Base-by-base conservation (phyloP, 2,797 vertebrate genomes). In the Euphonia xanthogaster region DNA sequence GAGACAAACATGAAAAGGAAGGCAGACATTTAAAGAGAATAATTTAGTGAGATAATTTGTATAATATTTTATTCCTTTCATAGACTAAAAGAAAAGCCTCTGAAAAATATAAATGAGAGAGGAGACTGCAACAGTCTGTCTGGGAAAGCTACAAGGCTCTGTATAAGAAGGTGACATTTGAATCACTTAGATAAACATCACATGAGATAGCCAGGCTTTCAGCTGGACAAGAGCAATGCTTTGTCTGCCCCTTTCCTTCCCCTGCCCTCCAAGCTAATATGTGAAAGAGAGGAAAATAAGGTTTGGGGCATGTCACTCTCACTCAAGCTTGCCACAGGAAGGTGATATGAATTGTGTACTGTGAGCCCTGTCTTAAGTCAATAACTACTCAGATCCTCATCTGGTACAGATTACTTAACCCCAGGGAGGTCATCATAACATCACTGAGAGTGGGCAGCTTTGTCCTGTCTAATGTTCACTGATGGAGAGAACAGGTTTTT, bases 1-100 rank as follows among this genome's bases (percentile, higher is more conserved):
- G 93, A 92, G 78, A 83, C 84, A 93, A 93, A 92, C 93, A 89
- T 92, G 93, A 96, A 95, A 95, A 95, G 83, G 39, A 82, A 96
- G 57, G 61, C 92, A 96, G 79, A 80, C 35, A 10, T 77, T 85
- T 95, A 93, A 92, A 94, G 79, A 75, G 93, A 94, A 93, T 93
- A 82, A 93, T 95, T 96, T 88, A 92, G 85, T 88, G 88, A 91
- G 70, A 90, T 95, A 93, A 96, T 94, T 95, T 93, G 76, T 94
- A 68, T 90, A 79, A 90, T 83, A 85, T 85, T 96, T 93, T 77
- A 86, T 96, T 93, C 84, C 72, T 89, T 94, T 91, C 75, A 83
- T 86, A 62, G 16, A 35, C 67, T 60, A 60, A 86, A 93, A 94
- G 47, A 86, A 95, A 94, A 86, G 45, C 28, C 31, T 92, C 65